Percentiles rank a stretch among this genome's conserved stretches.
phyloP scores from a whole-genome alignment of 2,888 invertebrate species.

The Conomelus anceps region DNA sequence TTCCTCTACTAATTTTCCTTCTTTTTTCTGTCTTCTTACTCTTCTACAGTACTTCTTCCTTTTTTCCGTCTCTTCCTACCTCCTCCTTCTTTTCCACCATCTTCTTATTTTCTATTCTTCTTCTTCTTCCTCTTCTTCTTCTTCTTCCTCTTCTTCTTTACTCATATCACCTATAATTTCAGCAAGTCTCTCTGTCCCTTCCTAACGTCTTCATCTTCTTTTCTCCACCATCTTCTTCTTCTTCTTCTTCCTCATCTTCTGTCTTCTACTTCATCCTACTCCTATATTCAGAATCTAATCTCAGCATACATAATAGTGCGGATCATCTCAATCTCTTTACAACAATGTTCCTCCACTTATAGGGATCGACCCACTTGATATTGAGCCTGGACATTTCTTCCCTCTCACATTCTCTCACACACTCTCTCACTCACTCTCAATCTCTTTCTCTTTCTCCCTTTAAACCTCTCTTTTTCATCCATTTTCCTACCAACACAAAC shows the following conservation, averaged over 20 bases:
- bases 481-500: too few species aligned
- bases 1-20: background rate
- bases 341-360: background rate
- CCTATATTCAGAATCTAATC: too few species aligned
- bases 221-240: background rate
- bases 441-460: background rate
- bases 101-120: background rate
- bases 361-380: background rate
- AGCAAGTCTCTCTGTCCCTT: background rate
- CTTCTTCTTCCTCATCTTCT: background rate
- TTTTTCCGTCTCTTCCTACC: background rate
- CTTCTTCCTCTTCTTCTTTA: background rate
- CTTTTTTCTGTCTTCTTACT: background rate
- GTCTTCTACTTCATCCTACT: too few species aligned
- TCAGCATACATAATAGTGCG: too few species aligned
- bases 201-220: background rate
- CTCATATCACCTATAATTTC: too few species aligned
- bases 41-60: background rate
- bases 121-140: background rate
- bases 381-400: background rate
- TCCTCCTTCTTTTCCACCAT: background rate
- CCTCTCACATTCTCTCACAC: background rate
- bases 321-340: background rate
- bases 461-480: background rate
- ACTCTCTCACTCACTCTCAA: background rate